Percentiles rank a stretch among this genome's conserved stretches.
Evolutionary conservation across 1,140 invertebrate species (phyloP).

Genomic region (Chymomyza costata): DNA sequence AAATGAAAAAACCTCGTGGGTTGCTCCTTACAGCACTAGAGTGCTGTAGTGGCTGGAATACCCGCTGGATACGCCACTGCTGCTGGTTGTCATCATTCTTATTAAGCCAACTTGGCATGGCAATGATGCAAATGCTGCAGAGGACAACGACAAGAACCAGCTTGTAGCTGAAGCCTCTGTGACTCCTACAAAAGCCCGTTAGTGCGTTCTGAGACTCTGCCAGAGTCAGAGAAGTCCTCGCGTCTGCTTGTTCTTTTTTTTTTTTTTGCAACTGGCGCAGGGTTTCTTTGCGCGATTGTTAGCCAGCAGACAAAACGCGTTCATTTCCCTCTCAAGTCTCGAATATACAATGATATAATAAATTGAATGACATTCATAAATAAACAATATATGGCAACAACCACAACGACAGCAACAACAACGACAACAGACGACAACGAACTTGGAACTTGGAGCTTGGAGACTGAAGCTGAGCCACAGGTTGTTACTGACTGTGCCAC

Average conservation of each 20-base stretch:
- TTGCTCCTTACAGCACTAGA: too few relatives aligned
- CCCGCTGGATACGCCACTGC: too few relatives aligned
- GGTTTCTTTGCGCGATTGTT: too few relatives aligned
- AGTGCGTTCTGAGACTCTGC: conserved; percentile 36
- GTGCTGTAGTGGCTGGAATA: too few relatives aligned
- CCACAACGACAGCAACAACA: conserved; percentile 21
- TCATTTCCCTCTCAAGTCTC: conserved; percentile 69
- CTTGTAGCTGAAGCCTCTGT: conserved; percentile 21
- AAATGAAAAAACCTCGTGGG: neutral
- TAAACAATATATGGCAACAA: conserved; percentile 63
- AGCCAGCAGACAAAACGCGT: conserved; percentile 41
- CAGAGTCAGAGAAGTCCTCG: conserved; percentile 8
- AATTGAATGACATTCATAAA: conserved; percentile 74
- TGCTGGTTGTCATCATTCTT: too few relatives aligned
- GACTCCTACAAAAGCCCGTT: conserved; percentile 55
- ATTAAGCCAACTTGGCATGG: neutral
- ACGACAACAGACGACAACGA: conserved; percentile 2
- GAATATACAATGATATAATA: conserved; percentile 74
- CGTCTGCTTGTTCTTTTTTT: neutral
- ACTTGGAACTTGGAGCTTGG: conserved; percentile 2
- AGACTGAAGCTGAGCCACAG: conserved; percentile 14
- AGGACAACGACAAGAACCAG: conserved; percentile 33
- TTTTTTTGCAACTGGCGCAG: neutral
- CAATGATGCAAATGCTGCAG: conserved; percentile 57
- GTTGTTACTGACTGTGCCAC: too few relatives aligned